phyloP scores from a whole-genome alignment of 2,113 vertebrate species.

The Peromyscus leucopus region DNA sequence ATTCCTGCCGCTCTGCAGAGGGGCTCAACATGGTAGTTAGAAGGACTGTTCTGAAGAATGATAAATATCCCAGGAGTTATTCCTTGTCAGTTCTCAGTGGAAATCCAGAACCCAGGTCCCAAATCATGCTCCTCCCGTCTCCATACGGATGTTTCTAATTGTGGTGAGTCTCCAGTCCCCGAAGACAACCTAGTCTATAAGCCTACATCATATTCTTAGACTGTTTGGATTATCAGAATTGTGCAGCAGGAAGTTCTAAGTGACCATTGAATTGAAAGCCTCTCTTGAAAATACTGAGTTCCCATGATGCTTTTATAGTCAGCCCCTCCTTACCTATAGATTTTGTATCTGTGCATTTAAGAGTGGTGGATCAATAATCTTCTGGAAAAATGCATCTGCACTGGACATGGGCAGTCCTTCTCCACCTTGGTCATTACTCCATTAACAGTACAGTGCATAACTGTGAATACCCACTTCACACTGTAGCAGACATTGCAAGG shows the following conservation, averaged over 20 bases:
- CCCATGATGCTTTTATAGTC: background rate
- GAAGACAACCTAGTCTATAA: background rate
- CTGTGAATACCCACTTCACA: background rate
- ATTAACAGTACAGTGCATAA: background rate
- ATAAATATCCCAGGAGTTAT: background rate
- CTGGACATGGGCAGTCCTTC: background rate
- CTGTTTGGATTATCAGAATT: background rate
- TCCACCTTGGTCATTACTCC: background rate
- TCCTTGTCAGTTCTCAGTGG: background rate
- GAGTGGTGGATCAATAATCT: background rate
- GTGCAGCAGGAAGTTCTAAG: background rate
- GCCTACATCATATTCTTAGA: background rate
- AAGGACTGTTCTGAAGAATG: background rate
- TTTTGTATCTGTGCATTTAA: background rate
- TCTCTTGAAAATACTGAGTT: constrained; percentile 8
- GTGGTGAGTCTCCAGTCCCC: background rate
- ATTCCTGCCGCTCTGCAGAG: background rate
- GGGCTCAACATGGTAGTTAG: background rate
- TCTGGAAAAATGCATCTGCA: background rate
- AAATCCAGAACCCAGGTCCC: background rate
- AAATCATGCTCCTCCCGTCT: background rate
- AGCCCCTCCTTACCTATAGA: too few species aligned
- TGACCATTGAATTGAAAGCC: background rate
- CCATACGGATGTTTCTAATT: background rate
- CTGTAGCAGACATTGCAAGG: background rate